Evolutionary conservation across 2,888 invertebrate genomes (phyloP).

Genomic region (Acanthococcus lagerstroemiae): DNA sequence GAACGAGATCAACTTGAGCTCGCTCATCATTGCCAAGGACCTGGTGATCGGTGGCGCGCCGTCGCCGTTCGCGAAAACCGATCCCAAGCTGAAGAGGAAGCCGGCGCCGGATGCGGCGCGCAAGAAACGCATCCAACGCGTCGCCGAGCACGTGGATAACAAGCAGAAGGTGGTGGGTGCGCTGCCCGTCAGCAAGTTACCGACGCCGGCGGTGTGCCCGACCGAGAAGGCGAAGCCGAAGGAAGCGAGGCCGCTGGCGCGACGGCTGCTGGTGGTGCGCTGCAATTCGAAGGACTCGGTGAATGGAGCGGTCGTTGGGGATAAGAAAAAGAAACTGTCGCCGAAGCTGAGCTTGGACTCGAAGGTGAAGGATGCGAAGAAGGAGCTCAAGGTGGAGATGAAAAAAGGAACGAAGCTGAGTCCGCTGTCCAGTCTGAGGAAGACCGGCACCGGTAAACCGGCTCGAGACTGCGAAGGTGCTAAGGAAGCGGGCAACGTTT

Average conservation of each 20-base stretch:
- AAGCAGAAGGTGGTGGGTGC: slow-evolving; percentile 2
- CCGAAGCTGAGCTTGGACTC: slow-evolving; percentile 20
- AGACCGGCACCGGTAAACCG: not conserved
- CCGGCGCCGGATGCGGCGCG: not conserved
- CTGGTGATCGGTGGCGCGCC: slow-evolving; percentile 12
- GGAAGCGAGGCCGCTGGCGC: not conserved
- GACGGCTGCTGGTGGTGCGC: not conserved
- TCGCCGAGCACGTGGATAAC: slow-evolving; percentile 9
- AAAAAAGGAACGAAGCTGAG: not conserved
- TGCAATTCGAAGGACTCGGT: slow-evolving; percentile 15
- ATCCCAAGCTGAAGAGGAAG: slow-evolving; percentile 1
- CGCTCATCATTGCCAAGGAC: slow-evolving; percentile 26
- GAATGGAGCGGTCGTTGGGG: not conserved
- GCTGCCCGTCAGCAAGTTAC: not conserved
- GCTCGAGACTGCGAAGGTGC: not conserved
- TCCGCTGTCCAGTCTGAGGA: slow-evolving; percentile 4
- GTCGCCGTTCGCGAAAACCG: not conserved
- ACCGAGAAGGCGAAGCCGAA: not conserved
- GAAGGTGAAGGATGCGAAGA: slow-evolving; percentile 6
- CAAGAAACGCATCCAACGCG: slow-evolving; percentile 10
- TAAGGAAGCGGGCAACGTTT: not conserved
- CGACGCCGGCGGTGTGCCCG: not conserved
- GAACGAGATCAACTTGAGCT: slow-evolving; percentile 21
- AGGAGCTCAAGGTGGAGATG: too few relatives aligned
- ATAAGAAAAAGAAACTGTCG: slow-evolving; percentile 8